Base-by-base conservation (phyloP, 2,888 invertebrate genomes). In the Folsomia candida region DNA sequence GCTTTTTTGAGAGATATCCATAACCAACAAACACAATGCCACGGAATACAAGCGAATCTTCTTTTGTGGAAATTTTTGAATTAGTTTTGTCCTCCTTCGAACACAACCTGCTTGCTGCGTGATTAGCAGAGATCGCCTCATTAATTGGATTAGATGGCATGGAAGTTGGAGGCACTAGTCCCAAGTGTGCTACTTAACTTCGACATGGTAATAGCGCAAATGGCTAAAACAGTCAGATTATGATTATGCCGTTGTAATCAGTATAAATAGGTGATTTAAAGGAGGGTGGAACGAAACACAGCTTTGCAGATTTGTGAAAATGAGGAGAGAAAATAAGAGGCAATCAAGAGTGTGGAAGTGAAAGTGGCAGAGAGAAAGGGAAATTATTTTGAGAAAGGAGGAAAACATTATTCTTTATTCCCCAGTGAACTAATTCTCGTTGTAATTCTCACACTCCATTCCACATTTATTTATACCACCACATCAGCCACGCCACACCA, bases 91-190 rank as follows among this genome's bases (percentile, higher is more conserved):
- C n/a, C n/a, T n/a, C n/a, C n/a, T n/a, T n/a, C n/a, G n/a, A n/a
- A n/a, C n/a, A n/a, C n/a, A n/a, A n/a, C n/a, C n/a, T n/a, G n/a
- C n/a, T n/a, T n/a, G n/a, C n/a, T n/a, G 4, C 22, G 3, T 11
- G 63, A 64, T 64, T 64, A 64, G n/a, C n/a, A n/a, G 62, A 62
- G 63, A 64, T 51, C 63, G 63, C 29, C 63, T 37, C 63, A 64
- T 64, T 64, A 64, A 64, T 64, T 29, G 29, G 37, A 11, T 51
- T 64, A n/a, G 63, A 64, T 64, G 24, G 25, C 63, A 64, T 20
- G 29, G 26, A 37, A 37, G 37, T 37, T 37, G 14, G 37, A 37
- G 37, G n/a, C n/a, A n/a, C n/a, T n/a, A 37, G 4, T 37, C 37
- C 54, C 54, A 54, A 54, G n/a, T 20, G 47, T 47, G 18, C 22